Conservation (phyloP, 2,113 vertebrate species). For the Crotalus tigris region DNA sequence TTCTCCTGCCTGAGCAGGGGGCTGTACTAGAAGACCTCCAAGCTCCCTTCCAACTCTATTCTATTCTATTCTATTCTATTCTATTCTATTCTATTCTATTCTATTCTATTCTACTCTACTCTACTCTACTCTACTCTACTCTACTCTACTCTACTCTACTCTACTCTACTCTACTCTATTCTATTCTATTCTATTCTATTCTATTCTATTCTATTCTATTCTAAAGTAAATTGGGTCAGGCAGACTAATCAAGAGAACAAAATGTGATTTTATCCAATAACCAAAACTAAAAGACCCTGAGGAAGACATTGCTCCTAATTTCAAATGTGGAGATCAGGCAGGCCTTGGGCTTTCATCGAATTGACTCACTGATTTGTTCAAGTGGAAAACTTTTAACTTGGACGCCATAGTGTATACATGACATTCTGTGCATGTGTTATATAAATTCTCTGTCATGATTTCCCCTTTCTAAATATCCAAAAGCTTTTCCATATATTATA, state of each 20-base stretch:
- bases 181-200: too few relatives aligned
- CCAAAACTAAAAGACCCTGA: background rate
- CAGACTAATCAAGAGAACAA: background rate
- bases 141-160: too few relatives aligned
- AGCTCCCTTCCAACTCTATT: too few relatives aligned
- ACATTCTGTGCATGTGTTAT: background rate
- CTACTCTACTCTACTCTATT: too few relatives aligned
- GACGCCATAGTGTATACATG: background rate
- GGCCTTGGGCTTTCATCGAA: background rate
- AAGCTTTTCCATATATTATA: background rate
- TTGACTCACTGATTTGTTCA: background rate
- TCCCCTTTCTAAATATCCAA: background rate
- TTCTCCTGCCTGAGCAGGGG: too few relatives aligned
- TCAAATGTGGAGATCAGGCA: background rate
- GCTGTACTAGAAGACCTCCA: too few relatives aligned
- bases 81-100: too few relatives aligned
- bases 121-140: too few relatives aligned
- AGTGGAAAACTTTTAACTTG: background rate
- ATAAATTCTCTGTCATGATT: background rate
- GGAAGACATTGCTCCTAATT: background rate
- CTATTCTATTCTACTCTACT: too few relatives aligned
- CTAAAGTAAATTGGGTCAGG: background rate
- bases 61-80: too few relatives aligned
- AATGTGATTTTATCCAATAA: background rate
- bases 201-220: too few relatives aligned